These are phyloP conservation scores for Drosophila limbata DNA, from an alignment of 2,888 invertebrate genomes.

Conservation along the genomic window DNA sequence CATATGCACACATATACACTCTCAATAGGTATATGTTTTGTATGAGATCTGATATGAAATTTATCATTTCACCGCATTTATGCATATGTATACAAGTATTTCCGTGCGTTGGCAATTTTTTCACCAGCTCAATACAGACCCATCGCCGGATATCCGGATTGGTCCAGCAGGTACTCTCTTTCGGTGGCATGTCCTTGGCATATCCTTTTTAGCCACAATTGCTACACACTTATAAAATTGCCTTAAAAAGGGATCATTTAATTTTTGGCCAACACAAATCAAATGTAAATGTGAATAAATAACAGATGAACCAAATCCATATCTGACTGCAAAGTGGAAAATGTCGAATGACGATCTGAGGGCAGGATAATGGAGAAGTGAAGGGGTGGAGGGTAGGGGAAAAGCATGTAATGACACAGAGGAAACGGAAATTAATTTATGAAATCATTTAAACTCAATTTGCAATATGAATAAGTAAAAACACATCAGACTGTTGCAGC, in stretches of 20 bases:
- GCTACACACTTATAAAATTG: constrained; percentile 54
- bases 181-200: constrained; percentile 3
- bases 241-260: constrained; percentile 38
- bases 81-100: constrained; percentile 20
- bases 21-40: constrained; percentile 37
- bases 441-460: constrained; percentile 77
- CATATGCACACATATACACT: neutral
- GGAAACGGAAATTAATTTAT: constrained; percentile 80
- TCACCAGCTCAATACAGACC: constrained; percentile 33
- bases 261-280: constrained; percentile 44
- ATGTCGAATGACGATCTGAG: neutral
- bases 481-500: constrained; percentile 11
- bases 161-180: constrained; percentile 24
- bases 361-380: neutral
- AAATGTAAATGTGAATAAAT: constrained; percentile 59
- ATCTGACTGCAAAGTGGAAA: constrained; percentile 19
- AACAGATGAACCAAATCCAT: constrained; percentile 20
- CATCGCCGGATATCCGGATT: constrained; percentile 45
- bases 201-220: constrained; percentile 51
- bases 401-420: constrained; percentile 5
- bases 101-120: constrained; percentile 30
- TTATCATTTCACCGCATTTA: constrained; percentile 32
- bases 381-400: neutral
- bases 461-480: constrained; percentile 62
- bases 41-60: constrained; percentile 54